These are phyloP conservation scores for Thunnus albacares DNA, from an alignment of 2,797 vertebrate species.

Conservation along the genomic window DNA sequence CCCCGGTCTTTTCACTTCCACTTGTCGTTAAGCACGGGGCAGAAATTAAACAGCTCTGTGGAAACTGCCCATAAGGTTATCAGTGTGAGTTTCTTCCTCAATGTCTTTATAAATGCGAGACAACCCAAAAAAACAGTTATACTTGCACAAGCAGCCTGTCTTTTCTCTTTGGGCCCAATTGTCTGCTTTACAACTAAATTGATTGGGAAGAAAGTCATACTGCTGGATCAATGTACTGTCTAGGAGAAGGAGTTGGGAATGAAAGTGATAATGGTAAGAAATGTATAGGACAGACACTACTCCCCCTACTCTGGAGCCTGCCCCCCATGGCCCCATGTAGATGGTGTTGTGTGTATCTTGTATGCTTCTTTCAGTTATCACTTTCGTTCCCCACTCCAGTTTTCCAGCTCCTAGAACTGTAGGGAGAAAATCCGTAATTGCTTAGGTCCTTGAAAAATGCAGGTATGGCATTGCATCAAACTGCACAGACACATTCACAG, in stretches of 20 bases:
- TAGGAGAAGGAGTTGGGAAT: slow-evolving; percentile 42
- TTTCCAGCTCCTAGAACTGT: too few species aligned
- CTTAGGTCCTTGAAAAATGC: too few species aligned
- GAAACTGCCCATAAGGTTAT: slow-evolving; percentile 30
- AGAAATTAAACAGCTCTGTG: slow-evolving; percentile 25
- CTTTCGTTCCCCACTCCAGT: too few species aligned
- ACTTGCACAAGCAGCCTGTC: background rate
- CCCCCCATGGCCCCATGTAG: too few species aligned
- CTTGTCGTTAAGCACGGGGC: background rate
- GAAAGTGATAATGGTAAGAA: slow-evolving; percentile 62
- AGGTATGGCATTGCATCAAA: too few species aligned
- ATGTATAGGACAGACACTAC: background rate
- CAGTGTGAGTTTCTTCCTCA: background rate
- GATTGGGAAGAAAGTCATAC: slow-evolving; percentile 42
- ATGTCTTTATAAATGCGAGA: background rate
- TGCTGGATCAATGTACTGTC: slow-evolving; percentile 56
- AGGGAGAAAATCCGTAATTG: too few species aligned
- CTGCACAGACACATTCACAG: too few species aligned
- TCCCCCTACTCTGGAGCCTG: too few species aligned
- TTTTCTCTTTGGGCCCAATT: slow-evolving; percentile 42
- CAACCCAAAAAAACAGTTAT: background rate
- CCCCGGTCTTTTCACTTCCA: background rate
- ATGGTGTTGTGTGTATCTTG: too few species aligned
- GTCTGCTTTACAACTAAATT: slow-evolving; percentile 59
- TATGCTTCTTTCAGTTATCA: too few species aligned